Evolutionary conservation across 1,140 invertebrate species (phyloP).

Genomic region (Cylas formicarius): DNA sequence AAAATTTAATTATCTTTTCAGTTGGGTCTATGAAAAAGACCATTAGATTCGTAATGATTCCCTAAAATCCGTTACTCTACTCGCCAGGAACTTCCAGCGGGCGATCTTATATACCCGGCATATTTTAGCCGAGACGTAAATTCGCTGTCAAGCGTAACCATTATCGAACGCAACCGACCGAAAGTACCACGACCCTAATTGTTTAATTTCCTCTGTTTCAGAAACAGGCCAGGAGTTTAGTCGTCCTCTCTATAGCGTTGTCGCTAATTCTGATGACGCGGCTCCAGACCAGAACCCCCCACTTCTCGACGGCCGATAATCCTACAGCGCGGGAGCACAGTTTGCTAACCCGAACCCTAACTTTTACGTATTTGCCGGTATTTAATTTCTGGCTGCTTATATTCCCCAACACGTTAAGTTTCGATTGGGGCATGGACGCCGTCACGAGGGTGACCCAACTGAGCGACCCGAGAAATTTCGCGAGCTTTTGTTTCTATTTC

Average conservation of each 20-base stretch:
- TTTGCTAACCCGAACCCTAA: slow-evolving; percentile 64
- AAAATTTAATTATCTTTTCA: too few species aligned
- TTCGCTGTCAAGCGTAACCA: too few species aligned
- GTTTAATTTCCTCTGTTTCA: slow-evolving; percentile 46
- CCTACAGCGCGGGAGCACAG: slow-evolving; percentile 73
- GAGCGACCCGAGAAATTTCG: slow-evolving; percentile 67
- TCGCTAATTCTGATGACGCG: slow-evolving; percentile 48
- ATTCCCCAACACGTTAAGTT: slow-evolving; percentile 75
- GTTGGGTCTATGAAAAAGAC: too few species aligned
- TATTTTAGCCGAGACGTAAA: too few species aligned
- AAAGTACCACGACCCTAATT: too few species aligned
- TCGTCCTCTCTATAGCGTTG: slow-evolving; percentile 43
- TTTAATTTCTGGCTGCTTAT: slow-evolving; percentile 79
- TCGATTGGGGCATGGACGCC: slow-evolving; percentile 95
- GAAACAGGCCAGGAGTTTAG: slow-evolving; percentile 59
- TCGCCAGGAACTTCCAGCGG: too few species aligned
- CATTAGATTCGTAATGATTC: too few species aligned
- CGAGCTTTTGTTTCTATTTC: slow-evolving; percentile 63
- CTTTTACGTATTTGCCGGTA: slow-evolving; percentile 80
- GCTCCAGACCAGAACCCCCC: slow-evolving; percentile 56
- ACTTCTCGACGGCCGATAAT: slow-evolving; percentile 85
- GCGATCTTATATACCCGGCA: too few species aligned
- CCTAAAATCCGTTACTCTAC: too few species aligned
- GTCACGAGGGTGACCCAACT: slow-evolving; percentile 70
- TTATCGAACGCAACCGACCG: too few species aligned